Evolutionary conservation across 2,888 invertebrate genomes (phyloP), one percentile per base, ranked within the genome.

Genomic region (Caenorhabditis sp.): DNA sequence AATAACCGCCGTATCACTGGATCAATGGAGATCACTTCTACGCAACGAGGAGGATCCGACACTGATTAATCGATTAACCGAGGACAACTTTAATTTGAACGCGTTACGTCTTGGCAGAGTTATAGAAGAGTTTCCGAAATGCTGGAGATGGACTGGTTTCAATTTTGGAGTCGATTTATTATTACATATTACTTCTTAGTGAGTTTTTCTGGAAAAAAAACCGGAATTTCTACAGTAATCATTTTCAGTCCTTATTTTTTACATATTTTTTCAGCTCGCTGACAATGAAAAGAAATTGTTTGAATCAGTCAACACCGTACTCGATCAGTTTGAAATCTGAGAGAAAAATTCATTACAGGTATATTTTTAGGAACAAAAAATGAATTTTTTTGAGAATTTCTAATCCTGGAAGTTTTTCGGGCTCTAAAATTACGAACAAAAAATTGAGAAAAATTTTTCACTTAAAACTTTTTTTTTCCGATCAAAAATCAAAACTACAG

Each of bases 121-220:
- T 23, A 55, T 78, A 12, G 80, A 81, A 17, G 51, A 66, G 6
- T 68, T 66, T 43, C 80, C 80, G 82, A 81, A 82, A 57, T 79
- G 77, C 36, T 84, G 84, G 84, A 69, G 84, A 26, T 83, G 84
- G 83, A 69, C 74, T 5, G 84, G 84, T 1, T 83, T 63, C 72
- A 81, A 84, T 58, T 76, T 69, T 31, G 84, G 84, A 12, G 65
- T 82, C 4, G 84, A 84, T 67, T 27, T 84, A 1, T 66, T 83
- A 19, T 61, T 83, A 19, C 77, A 78, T 53, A 68, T 74, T 31
- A 76, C 62, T 27, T 62, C 66, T 23, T 74, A 75, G 65, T 77
- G 58, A 26, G 62, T 68, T 14, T 58, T 62, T 26, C 27, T 26
- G 36, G 54, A 31, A 19, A 43, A 54, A n/a, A n/a, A n/a, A n/a